Base-by-base conservation (phyloP, 2,113 vertebrate genomes). In the Plestiodon gilberti region DNA sequence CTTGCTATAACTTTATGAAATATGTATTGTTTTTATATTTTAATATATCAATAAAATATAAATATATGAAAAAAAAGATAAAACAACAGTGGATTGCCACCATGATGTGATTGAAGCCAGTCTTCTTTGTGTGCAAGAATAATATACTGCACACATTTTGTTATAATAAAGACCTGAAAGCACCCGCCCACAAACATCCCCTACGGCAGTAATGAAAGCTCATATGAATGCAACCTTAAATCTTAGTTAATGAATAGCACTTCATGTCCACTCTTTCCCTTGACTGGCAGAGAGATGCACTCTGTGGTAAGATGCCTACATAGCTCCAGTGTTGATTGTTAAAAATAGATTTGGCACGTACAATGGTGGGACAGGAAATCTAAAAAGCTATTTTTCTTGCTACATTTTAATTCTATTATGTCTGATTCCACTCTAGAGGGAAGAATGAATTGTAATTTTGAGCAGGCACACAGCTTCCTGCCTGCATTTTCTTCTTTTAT, bases 401-500 rank as follows among this genome's bases (percentile, higher is more conserved):
- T 81, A 48, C 89, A 87, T 82, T 93, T 95, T 94, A 78, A 82
- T 88, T 89, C 90, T 89, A 91, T 93, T 94, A 95, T 92, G 90
- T 93, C 91, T 91, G 93, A 90, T 94, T 95, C 91, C 94, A 91
- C 88, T 93, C 91, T 84, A 91, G 88, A 90, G 83, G 91, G 92
- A 93, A 6, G 90, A 93, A 88, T 94, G 92, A 93, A 93, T 92
- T 94, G 85, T 94, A 95, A 94, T 95, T 95, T 94, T 93, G 93
- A 91, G 94, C 1, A 0, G 77, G 88, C 86, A 91, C 87, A 89
- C 65, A 13, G n/a, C 2, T 1, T 87, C 70, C 87, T 82, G 85
- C 35, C 40, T 64, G 22, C 91, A 88, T 93, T 93, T 93, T 89
- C 91, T 91, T 38, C 83, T 91, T 92, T 15, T 85, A 82, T 91